phyloP scores from a whole-genome alignment of 2,797 vertebrate genomes.

The Enteromius treurensis region DNA sequence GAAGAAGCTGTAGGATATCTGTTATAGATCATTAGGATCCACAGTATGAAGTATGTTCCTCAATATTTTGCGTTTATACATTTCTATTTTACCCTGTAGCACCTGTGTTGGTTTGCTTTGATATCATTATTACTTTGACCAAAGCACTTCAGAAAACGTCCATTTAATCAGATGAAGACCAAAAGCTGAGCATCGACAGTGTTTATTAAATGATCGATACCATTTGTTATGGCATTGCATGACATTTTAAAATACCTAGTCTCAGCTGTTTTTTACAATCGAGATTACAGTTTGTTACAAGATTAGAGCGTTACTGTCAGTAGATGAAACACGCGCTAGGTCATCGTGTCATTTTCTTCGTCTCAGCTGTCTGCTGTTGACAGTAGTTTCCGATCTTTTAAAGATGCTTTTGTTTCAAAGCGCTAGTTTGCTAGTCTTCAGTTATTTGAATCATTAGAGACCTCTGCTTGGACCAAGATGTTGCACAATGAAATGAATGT shows the following conservation, averaged over 20 bases:
- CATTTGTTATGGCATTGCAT: not conserved
- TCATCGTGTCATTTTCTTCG: not conserved
- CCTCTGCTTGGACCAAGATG: slow-evolving; percentile 30
- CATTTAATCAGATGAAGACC: not conserved
- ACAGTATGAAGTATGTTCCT: slow-evolving; percentile 23
- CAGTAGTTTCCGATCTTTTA: not conserved
- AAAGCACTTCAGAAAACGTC: slow-evolving; percentile 21
- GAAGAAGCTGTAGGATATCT: not conserved
- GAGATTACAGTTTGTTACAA: not conserved
- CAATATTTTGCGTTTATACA: not conserved
- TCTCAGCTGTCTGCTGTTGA: not conserved
- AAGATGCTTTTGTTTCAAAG: slow-evolving; percentile 10
- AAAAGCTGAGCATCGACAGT: not conserved
- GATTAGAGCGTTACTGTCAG: slow-evolving; percentile 11
- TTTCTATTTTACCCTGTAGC: not conserved
- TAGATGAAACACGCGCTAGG: not conserved
- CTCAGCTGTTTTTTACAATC: not conserved
- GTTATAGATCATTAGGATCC: not conserved
- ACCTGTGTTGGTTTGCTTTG: slow-evolving; percentile 2
- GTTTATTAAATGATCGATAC: not conserved
- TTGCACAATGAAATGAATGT: slow-evolving; percentile 47
- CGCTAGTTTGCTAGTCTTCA: not conserved
- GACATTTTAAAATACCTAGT: slow-evolving; percentile 19
- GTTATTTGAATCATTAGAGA: slow-evolving; percentile 6
- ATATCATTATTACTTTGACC: slow-evolving; percentile 16